Evolutionary conservation across 2,797 vertebrate genomes (phyloP).

Genomic region (Allobates femoralis): DNA sequence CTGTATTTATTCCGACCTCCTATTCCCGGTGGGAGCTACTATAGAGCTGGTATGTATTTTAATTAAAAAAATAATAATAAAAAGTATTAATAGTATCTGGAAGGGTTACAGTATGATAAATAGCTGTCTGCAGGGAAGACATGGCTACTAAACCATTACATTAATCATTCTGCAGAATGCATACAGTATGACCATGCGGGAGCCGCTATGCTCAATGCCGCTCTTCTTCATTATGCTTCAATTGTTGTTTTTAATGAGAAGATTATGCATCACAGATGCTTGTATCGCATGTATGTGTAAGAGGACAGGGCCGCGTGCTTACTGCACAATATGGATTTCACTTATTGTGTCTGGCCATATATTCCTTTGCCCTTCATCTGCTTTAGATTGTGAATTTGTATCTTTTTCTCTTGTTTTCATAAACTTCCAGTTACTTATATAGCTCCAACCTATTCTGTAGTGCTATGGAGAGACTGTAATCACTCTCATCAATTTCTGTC

Average conservation of each 20-base stretch:
- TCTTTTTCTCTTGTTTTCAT: no score
- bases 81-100: background rate
- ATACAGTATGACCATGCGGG: background rate
- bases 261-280: background rate
- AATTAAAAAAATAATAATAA: background rate
- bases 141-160: background rate
- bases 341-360: background rate
- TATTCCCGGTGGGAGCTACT: background rate
- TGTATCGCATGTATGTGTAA: background rate
- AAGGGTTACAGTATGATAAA: slow-evolving; percentile 8
- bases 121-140: slow-evolving; percentile 9
- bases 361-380: no score
- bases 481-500: no score
- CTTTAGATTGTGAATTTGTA: no score
- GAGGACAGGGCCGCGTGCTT: background rate
- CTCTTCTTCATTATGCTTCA: slow-evolving; percentile 27
- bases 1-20: background rate
- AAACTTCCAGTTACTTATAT: background rate
- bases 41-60: no score
- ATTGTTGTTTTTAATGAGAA: slow-evolving; percentile 34
- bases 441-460: background rate
- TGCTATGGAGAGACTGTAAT: no score
- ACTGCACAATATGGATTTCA: background rate
- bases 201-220: background rate
- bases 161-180: background rate